Base-by-base conservation (phyloP, 2,888 invertebrate species). In the Ariolimax columbianus region DNA sequence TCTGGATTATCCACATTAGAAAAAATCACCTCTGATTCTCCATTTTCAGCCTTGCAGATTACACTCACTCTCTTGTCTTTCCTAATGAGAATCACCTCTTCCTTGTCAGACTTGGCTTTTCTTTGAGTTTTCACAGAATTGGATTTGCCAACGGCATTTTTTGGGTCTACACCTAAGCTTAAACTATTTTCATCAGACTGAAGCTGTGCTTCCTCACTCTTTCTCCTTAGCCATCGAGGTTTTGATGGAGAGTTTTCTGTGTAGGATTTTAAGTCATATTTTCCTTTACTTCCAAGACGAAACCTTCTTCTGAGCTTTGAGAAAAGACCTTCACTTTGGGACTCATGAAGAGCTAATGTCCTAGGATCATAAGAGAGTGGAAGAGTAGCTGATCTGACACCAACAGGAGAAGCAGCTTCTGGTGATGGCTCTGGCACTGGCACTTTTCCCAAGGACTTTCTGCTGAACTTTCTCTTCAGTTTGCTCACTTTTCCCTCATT, bases 221-320 rank as follows among this genome's bases (percentile, higher is more conserved):
- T 87, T 19, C 77, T 79, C 43, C 83, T 59, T 1, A 72, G 55
- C 40, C 47, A 43, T 11, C 63, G 36, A 6, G 80, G 47, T 11
- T 73, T 72, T 19, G 59, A 78, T 36, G 77, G 83, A 36, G 83
- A 84, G 19, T 86, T 86, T 30, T 59, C 1, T 30, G 36, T 73
- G 6, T 75, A 77, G 14, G 82, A 43, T 55, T 73, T 88, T 26
- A 88, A 86, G 40, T 89, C 89, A 79, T 88, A 88, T 55, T 86
- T 86, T 17, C 87, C 89, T 82, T 88, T 88, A 77, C 87, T 89
- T 63, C 88, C 86, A 9, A 90, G 43, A 23, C 89, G 72, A 59
- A 90, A 88, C 66, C 87, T 87, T 38, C 87, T 78, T 38, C 86
- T 88, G 6, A 90, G 86, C 78, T 87, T 88, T 4, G 88, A 81